Conservation (phyloP, 1,140 invertebrate genomes). For the Hyles vespertilio region DNA sequence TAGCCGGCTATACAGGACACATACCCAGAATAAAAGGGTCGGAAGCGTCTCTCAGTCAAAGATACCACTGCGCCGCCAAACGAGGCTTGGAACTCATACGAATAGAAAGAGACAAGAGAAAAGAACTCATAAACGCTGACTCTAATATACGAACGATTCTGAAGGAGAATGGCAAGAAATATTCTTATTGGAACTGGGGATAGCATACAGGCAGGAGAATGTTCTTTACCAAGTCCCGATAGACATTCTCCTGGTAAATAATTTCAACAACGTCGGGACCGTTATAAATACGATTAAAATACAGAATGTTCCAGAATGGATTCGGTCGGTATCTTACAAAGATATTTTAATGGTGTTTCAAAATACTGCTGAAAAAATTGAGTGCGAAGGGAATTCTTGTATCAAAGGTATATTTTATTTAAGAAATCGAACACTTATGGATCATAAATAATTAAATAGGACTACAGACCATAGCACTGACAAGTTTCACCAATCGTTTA, state of each 20-base stretch:
- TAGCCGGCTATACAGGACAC: conserved; percentile 84
- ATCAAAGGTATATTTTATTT: no score
- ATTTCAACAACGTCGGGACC: no score
- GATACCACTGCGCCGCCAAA: conserved; percentile 81
- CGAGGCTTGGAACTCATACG: conserved; percentile 78
- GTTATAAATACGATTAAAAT: no score
- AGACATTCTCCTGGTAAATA: conserved; percentile 55
- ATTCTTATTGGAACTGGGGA: conserved; percentile 73
- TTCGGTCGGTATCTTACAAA: no score
- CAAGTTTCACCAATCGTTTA: no score
- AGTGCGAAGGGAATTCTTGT: no score
- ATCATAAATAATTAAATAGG: no score
- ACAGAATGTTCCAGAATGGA: no score
- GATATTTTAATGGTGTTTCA: no score
- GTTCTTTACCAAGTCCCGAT: conserved; percentile 69
- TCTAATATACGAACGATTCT: conserved; percentile 58
- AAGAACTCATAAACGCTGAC: conserved; percentile 57
- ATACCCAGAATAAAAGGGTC: conserved; percentile 81
- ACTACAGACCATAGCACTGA: no score
- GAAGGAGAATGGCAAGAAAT: conserved; percentile 62
- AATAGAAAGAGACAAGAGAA: conserved; percentile 75
- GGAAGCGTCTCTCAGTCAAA: conserved; percentile 80
- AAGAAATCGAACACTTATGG: no score
- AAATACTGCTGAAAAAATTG: no score
- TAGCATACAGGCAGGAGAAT: conserved; percentile 76